Conservation (phyloP, 1,140 invertebrate species). For the Eriosoma lanigerum region DNA sequence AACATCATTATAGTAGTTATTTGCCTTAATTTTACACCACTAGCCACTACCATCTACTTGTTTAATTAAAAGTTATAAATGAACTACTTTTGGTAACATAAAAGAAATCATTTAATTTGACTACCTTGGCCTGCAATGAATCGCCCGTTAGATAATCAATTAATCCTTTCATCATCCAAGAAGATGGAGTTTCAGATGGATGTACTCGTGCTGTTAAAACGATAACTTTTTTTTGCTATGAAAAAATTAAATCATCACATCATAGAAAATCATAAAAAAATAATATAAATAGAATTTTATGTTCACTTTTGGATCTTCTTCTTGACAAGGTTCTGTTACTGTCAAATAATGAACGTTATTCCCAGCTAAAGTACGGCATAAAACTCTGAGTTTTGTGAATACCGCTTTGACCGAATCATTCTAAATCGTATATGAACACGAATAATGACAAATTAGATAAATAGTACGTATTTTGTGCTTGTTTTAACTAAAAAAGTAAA, state of each 20-base stretch:
- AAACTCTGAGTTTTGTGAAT: conserved; percentile 74
- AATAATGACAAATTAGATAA: not conserved
- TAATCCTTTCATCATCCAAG: conserved; percentile 95
- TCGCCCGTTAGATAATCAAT: conserved; percentile 88
- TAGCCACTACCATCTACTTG: no score
- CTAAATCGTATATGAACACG: conserved; percentile 58
- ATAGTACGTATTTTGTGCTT: no score
- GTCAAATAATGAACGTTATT: conserved; percentile 92
- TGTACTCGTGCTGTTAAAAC: conserved; percentile 89
- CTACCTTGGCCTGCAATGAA: conserved; percentile 69
- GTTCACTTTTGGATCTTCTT: conserved; percentile 56
- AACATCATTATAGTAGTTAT: no score
- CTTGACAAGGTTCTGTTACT: conserved; percentile 64
- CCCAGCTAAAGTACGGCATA: conserved; percentile 84
- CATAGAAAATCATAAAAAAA: conserved; percentile 17
- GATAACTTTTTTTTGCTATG: conserved; percentile 74
- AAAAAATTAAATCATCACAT: conserved; percentile 38
- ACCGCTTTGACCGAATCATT: conserved; percentile 78
- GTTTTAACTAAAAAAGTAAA: not conserved
- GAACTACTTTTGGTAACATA: no score
- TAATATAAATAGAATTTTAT: not conserved
- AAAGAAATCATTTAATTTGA: no score
- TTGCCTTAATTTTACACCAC: no score
- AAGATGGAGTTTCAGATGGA: conserved; percentile 92
- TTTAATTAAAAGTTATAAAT: no score